A percentile compares a stretch with the other conserved stretches of the same genome.
These are phyloP conservation scores for Drosophila pegasa DNA, from an alignment of 2,888 invertebrate genomes.

Conservation along the genomic window DNA sequence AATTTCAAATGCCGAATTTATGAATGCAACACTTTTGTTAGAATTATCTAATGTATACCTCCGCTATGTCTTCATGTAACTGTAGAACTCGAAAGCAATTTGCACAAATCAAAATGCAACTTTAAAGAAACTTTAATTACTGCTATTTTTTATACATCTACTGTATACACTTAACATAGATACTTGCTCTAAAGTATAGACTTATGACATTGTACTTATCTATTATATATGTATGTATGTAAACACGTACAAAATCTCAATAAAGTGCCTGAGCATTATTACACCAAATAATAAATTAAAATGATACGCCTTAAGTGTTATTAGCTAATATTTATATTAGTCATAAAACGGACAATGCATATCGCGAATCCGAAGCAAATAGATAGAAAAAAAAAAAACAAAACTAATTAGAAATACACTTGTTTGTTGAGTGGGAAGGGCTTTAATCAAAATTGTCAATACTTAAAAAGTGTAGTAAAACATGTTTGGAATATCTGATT, in stretches of 20 bases:
- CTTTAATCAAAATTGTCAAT: conserved; percentile 55
- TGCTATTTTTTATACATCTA: conserved; percentile 47
- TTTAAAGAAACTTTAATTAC: conserved; percentile 27
- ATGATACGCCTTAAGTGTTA: conserved; percentile 3
- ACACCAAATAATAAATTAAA: conserved; percentile 22
- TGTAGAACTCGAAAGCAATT: conserved; percentile 53
- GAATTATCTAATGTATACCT: conserved; percentile 18
- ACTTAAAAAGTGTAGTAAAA: conserved; percentile 43
- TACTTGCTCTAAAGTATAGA: conserved; percentile 28
- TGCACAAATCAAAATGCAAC: conserved; percentile 49
- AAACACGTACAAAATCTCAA: conserved; percentile 62
- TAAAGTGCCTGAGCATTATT: conserved; percentile 73
- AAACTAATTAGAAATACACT: conserved; percentile 29
- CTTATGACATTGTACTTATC: conserved; percentile 57
- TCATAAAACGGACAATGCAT: conserved; percentile 13
- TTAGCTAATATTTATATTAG: conserved; percentile 11
- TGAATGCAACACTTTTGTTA: conserved; percentile 24
- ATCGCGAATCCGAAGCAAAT: conserved; percentile 11
- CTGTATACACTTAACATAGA: conserved; percentile 38
- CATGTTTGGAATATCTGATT: conserved; percentile 39
- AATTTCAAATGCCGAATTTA: conserved; percentile 31
- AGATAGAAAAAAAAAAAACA: conserved; percentile 18
- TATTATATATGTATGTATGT: conserved; percentile 56
- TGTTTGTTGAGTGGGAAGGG: conserved; percentile 20
- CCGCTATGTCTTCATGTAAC: conserved; percentile 61